Evolutionary conservation across 2,888 invertebrate genomes (phyloP).

Genomic region (Hedychridium roseum): DNA sequence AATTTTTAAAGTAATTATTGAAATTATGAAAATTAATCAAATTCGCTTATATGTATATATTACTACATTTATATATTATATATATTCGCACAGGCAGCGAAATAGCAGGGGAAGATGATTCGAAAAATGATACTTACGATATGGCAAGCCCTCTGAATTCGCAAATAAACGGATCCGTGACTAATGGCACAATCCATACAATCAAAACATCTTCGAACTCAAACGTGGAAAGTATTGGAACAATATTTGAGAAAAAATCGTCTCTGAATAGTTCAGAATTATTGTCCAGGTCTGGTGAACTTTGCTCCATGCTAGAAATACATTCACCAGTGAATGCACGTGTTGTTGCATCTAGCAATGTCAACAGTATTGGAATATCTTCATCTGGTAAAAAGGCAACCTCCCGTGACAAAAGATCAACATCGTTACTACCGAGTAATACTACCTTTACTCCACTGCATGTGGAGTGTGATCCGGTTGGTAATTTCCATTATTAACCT

Average conservation of each 20-base stretch:
- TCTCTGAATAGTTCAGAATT: conserved; percentile 8
- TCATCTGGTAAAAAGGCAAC: background rate
- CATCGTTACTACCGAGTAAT: conserved; percentile 13
- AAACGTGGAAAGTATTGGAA: background rate
- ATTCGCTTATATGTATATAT: too few relatives aligned
- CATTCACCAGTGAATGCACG: too few relatives aligned
- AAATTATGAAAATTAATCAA: too few relatives aligned
- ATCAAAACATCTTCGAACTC: conserved; percentile 15
- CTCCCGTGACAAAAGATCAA: conserved; percentile 1
- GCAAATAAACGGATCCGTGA: conserved; percentile 35
- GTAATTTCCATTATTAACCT: too few relatives aligned
- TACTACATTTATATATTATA: too few relatives aligned
- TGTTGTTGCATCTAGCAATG: background rate
- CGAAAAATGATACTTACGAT: conserved; percentile 42
- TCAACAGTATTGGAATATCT: background rate
- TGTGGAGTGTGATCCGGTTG: conserved; percentile 77
- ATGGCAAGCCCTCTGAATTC: conserved; percentile 39
- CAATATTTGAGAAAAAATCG: conserved; percentile 11
- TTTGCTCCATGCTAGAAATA: too few relatives aligned
- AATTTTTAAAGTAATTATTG: too few relatives aligned
- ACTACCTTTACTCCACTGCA: conserved; percentile 64
- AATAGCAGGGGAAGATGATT: conserved; percentile 37
- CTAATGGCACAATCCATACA: conserved; percentile 36
- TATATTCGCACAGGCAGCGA: conserved; percentile 27
- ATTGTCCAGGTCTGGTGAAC: background rate